Evolutionary conservation across 2,797 vertebrate species (phyloP).

Genomic region (Eulemur coronatus): DNA sequence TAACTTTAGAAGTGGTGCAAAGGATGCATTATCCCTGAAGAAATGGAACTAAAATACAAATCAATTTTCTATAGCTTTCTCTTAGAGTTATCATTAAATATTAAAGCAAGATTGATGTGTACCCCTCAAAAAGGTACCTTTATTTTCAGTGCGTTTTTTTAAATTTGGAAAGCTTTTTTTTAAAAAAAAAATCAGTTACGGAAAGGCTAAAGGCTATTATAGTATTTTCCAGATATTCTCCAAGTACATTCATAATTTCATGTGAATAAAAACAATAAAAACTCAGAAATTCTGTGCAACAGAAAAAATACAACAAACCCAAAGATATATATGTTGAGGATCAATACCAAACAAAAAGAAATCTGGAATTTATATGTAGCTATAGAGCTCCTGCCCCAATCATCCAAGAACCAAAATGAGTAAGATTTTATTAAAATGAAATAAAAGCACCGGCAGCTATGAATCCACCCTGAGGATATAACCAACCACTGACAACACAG

Average conservation of each 20-base stretch:
- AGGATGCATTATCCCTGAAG: background rate
- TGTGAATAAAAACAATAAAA: conserved; percentile 16
- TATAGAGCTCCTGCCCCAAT: background rate
- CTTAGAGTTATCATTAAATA: conserved; percentile 51
- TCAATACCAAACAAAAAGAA: background rate
- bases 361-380: background rate
- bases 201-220: background rate
- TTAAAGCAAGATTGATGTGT: conserved; percentile 34
- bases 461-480: conserved; percentile 14
- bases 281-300: conserved; percentile 7
- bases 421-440: conserved; percentile 50
- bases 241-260: conserved; percentile 1
- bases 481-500: background rate
- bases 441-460: conserved; percentile 16
- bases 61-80: conserved; percentile 53
- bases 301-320: background rate
- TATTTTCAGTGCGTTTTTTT: background rate
- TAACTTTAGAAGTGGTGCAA: background rate
- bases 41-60: conserved; percentile 47
- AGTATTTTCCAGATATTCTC: background rate
- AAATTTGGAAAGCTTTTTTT: background rate
- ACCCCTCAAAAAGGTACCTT: background rate
- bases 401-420: conserved; percentile 31
- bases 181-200: background rate
- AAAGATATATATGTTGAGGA: conserved; percentile 1